Base-by-base conservation (phyloP, 1,140 invertebrate genomes). In the Brevipalpus yothersi region DNA sequence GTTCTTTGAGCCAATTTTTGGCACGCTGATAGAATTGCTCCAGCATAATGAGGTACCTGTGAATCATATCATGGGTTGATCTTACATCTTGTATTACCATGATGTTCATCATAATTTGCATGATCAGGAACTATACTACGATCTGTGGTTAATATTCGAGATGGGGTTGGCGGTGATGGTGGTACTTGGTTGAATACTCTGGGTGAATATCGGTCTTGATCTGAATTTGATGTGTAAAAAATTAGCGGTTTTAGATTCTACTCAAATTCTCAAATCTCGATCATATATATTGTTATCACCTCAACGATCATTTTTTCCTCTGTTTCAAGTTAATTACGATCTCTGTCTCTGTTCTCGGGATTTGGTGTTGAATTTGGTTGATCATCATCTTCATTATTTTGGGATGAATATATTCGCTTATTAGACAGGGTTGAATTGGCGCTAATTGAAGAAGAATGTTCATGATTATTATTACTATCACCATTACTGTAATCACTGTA, bases 21-120 rank as follows among this genome's bases (percentile, higher is more conserved):
- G n/a, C n/a, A n/a, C 7, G 65, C n/a, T 5, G 66, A 60, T n/a
- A 66, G 66, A 54, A 66, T 65, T 7, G 66, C 66, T 59, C 67
- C 66, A 15, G 66, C 66, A 47, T 41, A 66, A 15, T 57, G 17
- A 12, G 64, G 64, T n/a, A 62, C 42, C 51, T 65, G 62, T 15
- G 60, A 56, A 47, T 67, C 65, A 47, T 58, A 63, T 41, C 53
- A 43, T 23, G 21, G 15, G 13, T 49, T 51, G 1, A 58, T 58
- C 19, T 58, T 58, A n/a, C n/a, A n/a, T n/a, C n/a, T n/a, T n/a
- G n/a, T n/a, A 41, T 58, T 58, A 7, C 17, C 31, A 51, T 51
- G 43, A 1, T 55, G 15, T 55, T 55, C 40, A 39, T 13, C 10
- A 31, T n/a, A 31, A 31, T 31, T 31, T 31, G 31, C 31, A 31